Conservation (phyloP, 2,797 vertebrate genomes). For the Pelodytes ibericus region DNA sequence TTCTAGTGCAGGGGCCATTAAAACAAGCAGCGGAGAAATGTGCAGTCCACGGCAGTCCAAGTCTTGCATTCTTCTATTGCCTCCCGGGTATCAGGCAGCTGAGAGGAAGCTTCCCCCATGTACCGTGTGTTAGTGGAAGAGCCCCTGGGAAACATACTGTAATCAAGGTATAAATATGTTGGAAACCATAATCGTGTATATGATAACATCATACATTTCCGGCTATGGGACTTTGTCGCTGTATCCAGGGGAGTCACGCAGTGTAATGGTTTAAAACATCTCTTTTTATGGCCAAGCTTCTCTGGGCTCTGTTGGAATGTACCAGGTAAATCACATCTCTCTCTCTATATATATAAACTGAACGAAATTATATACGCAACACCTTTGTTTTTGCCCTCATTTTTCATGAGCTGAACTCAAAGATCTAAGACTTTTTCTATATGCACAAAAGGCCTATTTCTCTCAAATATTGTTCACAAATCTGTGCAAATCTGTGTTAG, state of each 20-base stretch:
- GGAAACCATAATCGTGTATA: constrained; percentile 1
- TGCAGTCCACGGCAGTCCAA: too few relatives aligned
- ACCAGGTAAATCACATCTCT: not conserved
- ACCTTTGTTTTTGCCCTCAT: too few relatives aligned
- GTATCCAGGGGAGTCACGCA: not conserved
- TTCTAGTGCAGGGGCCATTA: too few relatives aligned
- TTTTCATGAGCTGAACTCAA: too few relatives aligned
- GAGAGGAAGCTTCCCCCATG: not conserved
- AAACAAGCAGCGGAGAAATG: too few relatives aligned
- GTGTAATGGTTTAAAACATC: not conserved
- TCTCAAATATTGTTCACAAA: too few relatives aligned
- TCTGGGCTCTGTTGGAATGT: not conserved
- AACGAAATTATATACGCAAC: too few relatives aligned
- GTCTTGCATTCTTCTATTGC: not conserved
- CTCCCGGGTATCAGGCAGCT: not conserved
- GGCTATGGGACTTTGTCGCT: not conserved
- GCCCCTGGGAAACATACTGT: not conserved
- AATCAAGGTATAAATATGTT: constrained; percentile 6
- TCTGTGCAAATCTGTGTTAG: too few relatives aligned
- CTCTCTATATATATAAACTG: too few relatives aligned
- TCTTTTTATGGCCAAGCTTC: not conserved
- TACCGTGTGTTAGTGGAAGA: not conserved
- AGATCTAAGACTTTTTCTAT: too few relatives aligned
- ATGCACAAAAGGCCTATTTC: too few relatives aligned
- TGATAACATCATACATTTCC: constrained; percentile 21